Evolutionary conservation across 1,140 invertebrate species (phyloP).

Genomic region (Vanessa atalanta): DNA sequence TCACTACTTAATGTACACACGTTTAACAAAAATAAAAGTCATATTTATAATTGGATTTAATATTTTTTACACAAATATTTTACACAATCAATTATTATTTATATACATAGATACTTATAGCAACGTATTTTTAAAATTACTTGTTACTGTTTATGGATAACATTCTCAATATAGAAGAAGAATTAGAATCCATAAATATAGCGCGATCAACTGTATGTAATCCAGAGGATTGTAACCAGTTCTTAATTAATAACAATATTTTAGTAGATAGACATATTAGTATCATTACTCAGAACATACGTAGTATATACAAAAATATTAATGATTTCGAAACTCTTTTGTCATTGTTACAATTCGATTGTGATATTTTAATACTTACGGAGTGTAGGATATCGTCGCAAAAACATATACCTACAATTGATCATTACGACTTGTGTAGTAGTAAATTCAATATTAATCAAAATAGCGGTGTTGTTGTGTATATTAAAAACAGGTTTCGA

Average conservation of each 20-base stretch:
- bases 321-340: slow-evolving; percentile 3
- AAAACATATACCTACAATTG: slow-evolving; percentile 12
- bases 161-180: slow-evolving; percentile 9
- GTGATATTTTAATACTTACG: slow-evolving; percentile 11
- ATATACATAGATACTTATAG: slow-evolving; percentile 11
- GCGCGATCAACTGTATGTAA: slow-evolving; percentile 11
- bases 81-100: slow-evolving; percentile 6
- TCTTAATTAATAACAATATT: slow-evolving; percentile 14
- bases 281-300: slow-evolving; percentile 14
- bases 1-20: slow-evolving; percentile 13
- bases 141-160: slow-evolving; percentile 14
- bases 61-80: slow-evolving; percentile 12
- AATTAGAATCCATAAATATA: slow-evolving; percentile 14
- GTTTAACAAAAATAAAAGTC: slow-evolving; percentile 13
- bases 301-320: slow-evolving; percentile 17
- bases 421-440: slow-evolving; percentile 9
- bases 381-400: slow-evolving; percentile 14
- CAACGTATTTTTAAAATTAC: slow-evolving; percentile 14
- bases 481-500: slow-evolving; percentile 15
- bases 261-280: slow-evolving; percentile 12
- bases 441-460: slow-evolving; percentile 23
- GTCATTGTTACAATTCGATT: slow-evolving; percentile 1
- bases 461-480: slow-evolving; percentile 32
- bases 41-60: slow-evolving; percentile 10
- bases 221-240: slow-evolving; percentile 7